Base-by-base conservation (phyloP, 2,888 invertebrate genomes). In the Perizoma flavofasciatum region DNA sequence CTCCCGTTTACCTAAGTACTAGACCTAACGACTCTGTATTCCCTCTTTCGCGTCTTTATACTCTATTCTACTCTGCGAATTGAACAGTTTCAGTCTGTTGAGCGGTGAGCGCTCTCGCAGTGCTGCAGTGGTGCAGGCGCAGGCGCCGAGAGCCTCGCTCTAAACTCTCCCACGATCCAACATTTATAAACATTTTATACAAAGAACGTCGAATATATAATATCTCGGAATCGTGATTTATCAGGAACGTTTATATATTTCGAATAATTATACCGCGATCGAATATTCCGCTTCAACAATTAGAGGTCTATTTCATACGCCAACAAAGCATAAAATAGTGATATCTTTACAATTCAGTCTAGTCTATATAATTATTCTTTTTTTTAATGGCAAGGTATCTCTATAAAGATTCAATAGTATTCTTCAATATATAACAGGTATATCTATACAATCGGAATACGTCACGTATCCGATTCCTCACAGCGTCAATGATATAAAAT, bases 401-500 rank as follows among this genome's bases (percentile, higher is more conserved):
- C 89, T 91, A 89, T 89, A 90, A 89, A 92, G 91, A 89, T 87
- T 90, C 89, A 89, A 91, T 90, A 90, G 87, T 88, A 86, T 88
- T 81, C 79, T 78, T 87, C 87, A 87, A 88, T 89, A 89, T 88
- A 87, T 89, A 92, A 89, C 89, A 89, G 88, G 83, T 91, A 89
- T 88, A 88, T 85, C 88, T 90, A 89, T 86, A 88, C 86, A 83
- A 83, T 83, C 87, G 77, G 78, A 85, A 88, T 86, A 88, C 90
- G 83, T 87, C 83, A 83, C 86, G 88, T 85, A 88, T 88, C 82
- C 77, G 85, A 86, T 88, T 85, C 87, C 85, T 90, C 90, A 89
- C 91, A 89, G 91, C 91, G 88, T 90, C 89, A 86, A 90, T 91
- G 91, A 91, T 92, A 92, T 90, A 90, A 92, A 91, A 92, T 90